Evolutionary conservation across 64 coral and sea anemone genomes (phyloP).

Genomic region (Dendronephthya gigantea): DNA sequence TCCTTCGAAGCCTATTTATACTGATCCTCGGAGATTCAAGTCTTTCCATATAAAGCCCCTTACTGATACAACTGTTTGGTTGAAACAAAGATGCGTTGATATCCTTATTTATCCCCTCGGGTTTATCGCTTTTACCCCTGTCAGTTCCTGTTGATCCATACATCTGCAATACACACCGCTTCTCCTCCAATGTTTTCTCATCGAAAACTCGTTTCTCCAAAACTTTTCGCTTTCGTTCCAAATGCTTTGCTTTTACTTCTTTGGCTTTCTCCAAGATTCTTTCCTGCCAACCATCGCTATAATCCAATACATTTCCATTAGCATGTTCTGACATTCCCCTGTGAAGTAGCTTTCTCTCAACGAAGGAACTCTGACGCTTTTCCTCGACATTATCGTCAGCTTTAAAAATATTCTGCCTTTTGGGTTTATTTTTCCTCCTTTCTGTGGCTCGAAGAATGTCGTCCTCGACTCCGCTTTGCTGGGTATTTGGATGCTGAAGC

Average conservation of each 20-base stretch:
- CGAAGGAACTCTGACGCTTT: too few relatives aligned
- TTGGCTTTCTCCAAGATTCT: background rate
- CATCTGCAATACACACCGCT: background rate
- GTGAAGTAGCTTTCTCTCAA: background rate
- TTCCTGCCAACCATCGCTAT: conserved; percentile 11
- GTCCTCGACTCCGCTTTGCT: too few relatives aligned
- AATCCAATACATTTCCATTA: background rate
- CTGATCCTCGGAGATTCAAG: background rate
- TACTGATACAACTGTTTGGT: background rate
- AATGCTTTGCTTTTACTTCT: background rate
- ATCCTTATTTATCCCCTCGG: background rate
- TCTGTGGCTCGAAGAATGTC: too few relatives aligned
- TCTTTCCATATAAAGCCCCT: background rate
- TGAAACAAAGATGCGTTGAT: background rate
- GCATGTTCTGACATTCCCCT: background rate
- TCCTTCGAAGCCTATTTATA: background rate
- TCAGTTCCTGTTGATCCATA: background rate
- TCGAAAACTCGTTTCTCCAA: background rate
- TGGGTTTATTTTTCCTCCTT: too few relatives aligned
- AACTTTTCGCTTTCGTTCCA: background rate
- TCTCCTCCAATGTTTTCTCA: background rate
- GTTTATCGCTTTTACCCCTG: background rate
- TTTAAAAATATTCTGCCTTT: too few relatives aligned
- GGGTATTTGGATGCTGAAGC: too few relatives aligned
- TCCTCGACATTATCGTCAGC: too few relatives aligned